Percentiles rank a stretch among this genome's conserved stretches.
Evolutionary conservation across 2,888 invertebrate species (phyloP).

Genomic region (Stratiomys singularior): DNA sequence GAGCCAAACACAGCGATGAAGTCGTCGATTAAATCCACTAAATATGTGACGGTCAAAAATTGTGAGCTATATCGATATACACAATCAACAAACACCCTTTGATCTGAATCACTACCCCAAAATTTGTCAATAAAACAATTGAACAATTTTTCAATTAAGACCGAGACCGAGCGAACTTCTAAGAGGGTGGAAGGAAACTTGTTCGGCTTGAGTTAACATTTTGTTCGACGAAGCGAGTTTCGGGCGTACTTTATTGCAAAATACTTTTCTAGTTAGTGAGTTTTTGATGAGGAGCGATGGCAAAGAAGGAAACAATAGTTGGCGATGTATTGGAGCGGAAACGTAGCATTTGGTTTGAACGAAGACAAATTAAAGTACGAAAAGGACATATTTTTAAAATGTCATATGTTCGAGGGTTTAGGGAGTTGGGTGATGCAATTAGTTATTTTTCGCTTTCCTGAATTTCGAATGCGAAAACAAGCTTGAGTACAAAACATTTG

Average conservation of each 20-base stretch:
- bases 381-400: no score
- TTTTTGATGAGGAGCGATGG: no score
- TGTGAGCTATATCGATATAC: background rate
- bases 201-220: background rate
- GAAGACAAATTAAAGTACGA: no score
- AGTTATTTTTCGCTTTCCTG: no score
- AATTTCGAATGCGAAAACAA: no score
- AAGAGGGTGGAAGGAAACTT: background rate
- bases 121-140: conserved; percentile 31
- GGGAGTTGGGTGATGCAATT: no score
- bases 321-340: no score
- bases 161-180: background rate
- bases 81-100: background rate
- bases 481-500: no score
- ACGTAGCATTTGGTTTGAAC: no score
- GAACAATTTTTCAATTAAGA: conserved; percentile 29
- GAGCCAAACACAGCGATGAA: background rate
- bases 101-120: conserved; percentile 1
- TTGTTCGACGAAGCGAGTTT: background rate
- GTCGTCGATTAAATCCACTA: background rate
- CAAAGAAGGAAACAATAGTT: no score
- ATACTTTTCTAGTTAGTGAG: background rate
- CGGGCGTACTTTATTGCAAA: background rate
- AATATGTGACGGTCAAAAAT: background rate
- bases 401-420: no score